Evolutionary conservation across 2,888 invertebrate species (phyloP), one percentile per base, ranked within the genome.

Genomic region (Hecatera dysodea): DNA sequence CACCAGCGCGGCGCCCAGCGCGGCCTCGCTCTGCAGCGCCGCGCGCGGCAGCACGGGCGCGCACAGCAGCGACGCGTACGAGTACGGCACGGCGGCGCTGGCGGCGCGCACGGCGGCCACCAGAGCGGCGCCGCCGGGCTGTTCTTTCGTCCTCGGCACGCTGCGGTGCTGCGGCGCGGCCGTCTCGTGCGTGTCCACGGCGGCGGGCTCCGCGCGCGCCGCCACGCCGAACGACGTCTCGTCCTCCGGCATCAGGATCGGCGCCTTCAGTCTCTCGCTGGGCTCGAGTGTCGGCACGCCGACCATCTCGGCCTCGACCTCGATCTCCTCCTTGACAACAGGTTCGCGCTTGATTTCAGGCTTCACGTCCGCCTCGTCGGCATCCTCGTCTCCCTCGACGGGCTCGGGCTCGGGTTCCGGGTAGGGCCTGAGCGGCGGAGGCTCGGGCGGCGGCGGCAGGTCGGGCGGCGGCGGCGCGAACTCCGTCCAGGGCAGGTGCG

Each of bases 141-240:
- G 85, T 33, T 61, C 89, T 95, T 92, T 95, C 95, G 95, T 94
- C 78, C 92, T 86, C 86, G 95, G 95, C 52, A 95, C 95, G 17
- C 94, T 94, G 75, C 95, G 89, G 89, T 95, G 95, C 74, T 91
- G 91, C 60, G 83, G 90, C 57, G 81, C 70, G 6, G 75, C 72
- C 8, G 73, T 66, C 39, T 64, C 74, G 82, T 81, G 66, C 39
- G 77, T 36, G 69, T 78, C 19, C 4, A 22, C 69, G 27, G 80
- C 50, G n/a, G 11, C n/a, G 0, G 50, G 80, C 39, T 86, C 87
- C 74, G 86, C 80, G 42, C 70, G 67, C 46, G 68, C 69, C 70
- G 61, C 48, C 66, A 24, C 71, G 50, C 75, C 83, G 76, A 88
- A 86, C 81, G 86, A 85, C 63, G 82, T 81, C 81, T 89, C 91